Evolutionary conservation across 2,888 invertebrate genomes (phyloP), one percentile per base, ranked within the genome.

Genomic region (Homarus gammarus): DNA sequence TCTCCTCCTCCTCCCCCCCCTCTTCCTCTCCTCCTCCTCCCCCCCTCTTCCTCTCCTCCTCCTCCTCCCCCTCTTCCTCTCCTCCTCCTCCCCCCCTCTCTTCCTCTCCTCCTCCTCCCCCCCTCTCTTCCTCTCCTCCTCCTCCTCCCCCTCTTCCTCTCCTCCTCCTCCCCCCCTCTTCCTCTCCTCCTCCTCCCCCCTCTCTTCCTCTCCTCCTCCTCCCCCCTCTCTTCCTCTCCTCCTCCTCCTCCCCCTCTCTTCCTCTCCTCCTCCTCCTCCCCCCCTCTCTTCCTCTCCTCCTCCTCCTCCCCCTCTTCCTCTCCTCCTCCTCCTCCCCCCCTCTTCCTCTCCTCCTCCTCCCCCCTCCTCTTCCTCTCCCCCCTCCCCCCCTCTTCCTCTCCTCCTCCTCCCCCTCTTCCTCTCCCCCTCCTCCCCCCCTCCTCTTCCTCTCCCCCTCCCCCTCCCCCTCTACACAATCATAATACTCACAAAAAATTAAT

Each of bases 251-350:
- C n/a, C 1, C 27, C 77, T 27, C 44, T n/a, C 5, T 73, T 33
- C n/a, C 77, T 40, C n/a, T n/a, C n/a, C 77, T 77, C 44, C 22
- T 12, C 22, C 77, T 77, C 77, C 27, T n/a, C 27, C 79, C 56
- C 56, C 36, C 56, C 18, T 33, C 79, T 10, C 56, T 79, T 33
- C 33, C 56, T 56, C 79, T 38, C 33, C n/a, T n/a, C n/a, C n/a
- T n/a, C n/a, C n/a, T n/a, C n/a, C n/a, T n/a, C n/a, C n/a, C n/a
- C n/a, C n/a, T n/a, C n/a, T n/a, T n/a, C n/a, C n/a, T n/a, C n/a
- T n/a, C n/a, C n/a, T n/a, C n/a, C n/a, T n/a, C n/a, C n/a, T n/a
- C n/a, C n/a, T n/a, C n/a, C n/a, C n/a, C n/a, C n/a, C n/a, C n/a
- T n/a, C n/a, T n/a, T n/a, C n/a, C n/a, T n/a, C n/a, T n/a, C n/a